These are phyloP conservation scores for Junco hyemalis DNA, from an alignment of 2,113 vertebrate species.

Conservation along the genomic window DNA sequence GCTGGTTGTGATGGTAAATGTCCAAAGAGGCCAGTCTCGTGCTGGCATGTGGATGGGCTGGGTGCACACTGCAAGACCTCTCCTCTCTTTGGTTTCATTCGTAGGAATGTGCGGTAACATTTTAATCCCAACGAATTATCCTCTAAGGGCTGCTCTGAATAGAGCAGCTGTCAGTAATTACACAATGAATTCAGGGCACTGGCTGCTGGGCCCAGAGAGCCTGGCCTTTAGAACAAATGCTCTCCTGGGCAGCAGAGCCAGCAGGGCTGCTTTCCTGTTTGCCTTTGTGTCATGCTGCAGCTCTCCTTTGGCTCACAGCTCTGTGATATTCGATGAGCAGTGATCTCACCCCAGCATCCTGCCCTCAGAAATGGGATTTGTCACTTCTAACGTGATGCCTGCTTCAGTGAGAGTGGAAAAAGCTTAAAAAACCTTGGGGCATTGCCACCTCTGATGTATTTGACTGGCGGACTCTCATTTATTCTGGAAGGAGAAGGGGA, in stretches of 20 bases:
- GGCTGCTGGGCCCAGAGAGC: not conserved
- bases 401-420: not conserved
- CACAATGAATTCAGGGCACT: slow-evolving; percentile 16
- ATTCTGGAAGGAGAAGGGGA: not conserved
- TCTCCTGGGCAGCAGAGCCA: not conserved
- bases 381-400: not conserved
- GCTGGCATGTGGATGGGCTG: not conserved
- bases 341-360: not conserved
- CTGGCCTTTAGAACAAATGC: slow-evolving; percentile 13
- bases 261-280: not conserved
- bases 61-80: not conserved
- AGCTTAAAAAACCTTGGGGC: not conserved
- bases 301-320: not conserved
- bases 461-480: not conserved
- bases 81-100: slow-evolving; percentile 2
- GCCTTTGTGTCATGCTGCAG: not conserved
- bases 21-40: not conserved
- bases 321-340: not conserved
- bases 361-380: not conserved
- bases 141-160: not conserved
- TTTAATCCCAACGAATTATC: slow-evolving; percentile 15
- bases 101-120: not conserved
- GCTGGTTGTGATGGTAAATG: not conserved
- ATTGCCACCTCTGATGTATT: not conserved
- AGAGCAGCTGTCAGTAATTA: slow-evolving; percentile 23